These are phyloP conservation scores for Hyperoodon ampullatus DNA, from an alignment of 2,113 vertebrate species.

Conservation along the genomic window DNA sequence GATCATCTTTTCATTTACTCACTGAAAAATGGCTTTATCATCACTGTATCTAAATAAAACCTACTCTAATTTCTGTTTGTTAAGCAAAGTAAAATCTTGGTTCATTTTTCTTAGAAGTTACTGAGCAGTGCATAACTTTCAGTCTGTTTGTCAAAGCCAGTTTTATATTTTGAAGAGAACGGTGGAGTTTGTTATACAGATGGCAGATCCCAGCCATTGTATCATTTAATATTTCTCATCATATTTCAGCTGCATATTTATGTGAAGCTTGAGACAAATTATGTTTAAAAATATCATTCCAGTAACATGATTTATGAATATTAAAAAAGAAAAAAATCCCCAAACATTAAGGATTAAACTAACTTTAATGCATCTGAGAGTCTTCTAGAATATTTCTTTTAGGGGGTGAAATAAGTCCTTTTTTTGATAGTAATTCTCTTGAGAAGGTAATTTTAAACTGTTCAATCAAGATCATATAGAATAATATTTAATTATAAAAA, in stretches of 20 bases:
- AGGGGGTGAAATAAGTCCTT: not conserved
- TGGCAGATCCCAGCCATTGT: not conserved
- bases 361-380: not conserved
- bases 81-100: not conserved
- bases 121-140: not conserved
- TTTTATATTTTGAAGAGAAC: not conserved
- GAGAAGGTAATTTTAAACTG: not conserved
- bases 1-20: constrained; percentile 58
- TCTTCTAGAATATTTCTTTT: constrained; percentile 23
- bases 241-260: not conserved
- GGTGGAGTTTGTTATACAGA: not conserved
- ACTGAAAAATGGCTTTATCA: constrained; percentile 51
- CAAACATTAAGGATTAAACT: not conserved
- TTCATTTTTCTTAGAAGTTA: not conserved
- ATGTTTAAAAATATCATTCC: not conserved
- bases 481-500: not conserved
- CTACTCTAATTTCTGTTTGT: constrained; percentile 45
- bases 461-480: not conserved
- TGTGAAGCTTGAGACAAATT: not conserved
- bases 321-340: not conserved
- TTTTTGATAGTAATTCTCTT: not conserved
- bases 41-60: constrained; percentile 61
- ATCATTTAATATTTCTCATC: not conserved
- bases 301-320: not conserved
- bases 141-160: not conserved